These are phyloP conservation scores for Pygoscelis antarcticus DNA, from an alignment of 2,113 vertebrate genomes.

Conservation along the genomic window DNA sequence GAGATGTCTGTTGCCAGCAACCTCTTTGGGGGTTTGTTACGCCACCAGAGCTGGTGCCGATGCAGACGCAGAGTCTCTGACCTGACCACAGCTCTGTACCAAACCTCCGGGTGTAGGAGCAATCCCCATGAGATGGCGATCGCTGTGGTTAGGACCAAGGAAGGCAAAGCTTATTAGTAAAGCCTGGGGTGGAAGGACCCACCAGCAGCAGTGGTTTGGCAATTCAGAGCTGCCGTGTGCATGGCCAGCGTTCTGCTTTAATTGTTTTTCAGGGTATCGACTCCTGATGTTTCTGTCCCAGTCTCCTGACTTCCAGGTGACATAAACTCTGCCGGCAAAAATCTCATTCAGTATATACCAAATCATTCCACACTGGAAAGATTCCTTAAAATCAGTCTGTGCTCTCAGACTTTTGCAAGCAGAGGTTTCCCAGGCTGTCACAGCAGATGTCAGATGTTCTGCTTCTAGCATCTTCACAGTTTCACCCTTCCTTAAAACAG, in stretches of 20 bases:
- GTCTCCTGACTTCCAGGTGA: background rate
- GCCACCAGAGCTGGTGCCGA: background rate
- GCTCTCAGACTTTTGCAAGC: background rate
- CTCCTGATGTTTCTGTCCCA: background rate
- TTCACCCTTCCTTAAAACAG: background rate
- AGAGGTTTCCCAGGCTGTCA: background rate
- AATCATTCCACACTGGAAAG: background rate
- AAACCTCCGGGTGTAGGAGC: background rate
- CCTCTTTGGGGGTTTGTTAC: background rate
- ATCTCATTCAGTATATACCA: background rate
- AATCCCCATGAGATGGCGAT: background rate
- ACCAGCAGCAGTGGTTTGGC: background rate
- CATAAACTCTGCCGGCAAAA: background rate
- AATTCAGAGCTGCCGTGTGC: background rate
- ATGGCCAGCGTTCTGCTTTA: background rate
- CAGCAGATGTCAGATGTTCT: background rate
- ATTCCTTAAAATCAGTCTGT: background rate
- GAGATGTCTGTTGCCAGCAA: background rate
- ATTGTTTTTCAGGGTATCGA: rapidly evolving
- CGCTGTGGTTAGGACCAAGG: rapidly evolving
- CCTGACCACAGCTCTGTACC: background rate
- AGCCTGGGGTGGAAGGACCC: background rate
- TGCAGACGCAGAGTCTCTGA: rapidly evolving
- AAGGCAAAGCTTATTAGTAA: background rate
- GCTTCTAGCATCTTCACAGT: background rate